A percentile compares a stretch with the other conserved stretches of the same genome.
Evolutionary conservation across 2,888 invertebrate species (phyloP).

Genomic region (Tanypteryx hageni): DNA sequence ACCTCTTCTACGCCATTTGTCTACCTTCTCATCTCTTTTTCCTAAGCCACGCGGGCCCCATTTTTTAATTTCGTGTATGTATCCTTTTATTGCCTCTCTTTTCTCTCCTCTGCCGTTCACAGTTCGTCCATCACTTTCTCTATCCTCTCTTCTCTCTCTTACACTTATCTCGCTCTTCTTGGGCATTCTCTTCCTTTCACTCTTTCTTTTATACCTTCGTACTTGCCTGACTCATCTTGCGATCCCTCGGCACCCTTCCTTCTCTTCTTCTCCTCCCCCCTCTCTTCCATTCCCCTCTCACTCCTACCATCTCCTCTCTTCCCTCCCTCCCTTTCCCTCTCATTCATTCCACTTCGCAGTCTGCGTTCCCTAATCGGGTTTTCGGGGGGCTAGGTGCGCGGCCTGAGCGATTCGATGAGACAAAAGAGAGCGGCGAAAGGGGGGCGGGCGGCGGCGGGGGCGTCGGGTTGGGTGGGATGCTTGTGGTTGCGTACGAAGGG

Average conservation of each 20-base stretch:
- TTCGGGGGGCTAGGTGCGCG: background rate
- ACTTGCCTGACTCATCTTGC: background rate
- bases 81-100: too few species aligned
- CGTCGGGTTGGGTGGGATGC: background rate
- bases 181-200: background rate
- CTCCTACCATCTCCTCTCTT: background rate
- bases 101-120: too few species aligned
- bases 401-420: slow-evolving; percentile 3
- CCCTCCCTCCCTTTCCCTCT: background rate
- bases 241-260: background rate
- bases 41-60: too few species aligned
- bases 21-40: too few species aligned
- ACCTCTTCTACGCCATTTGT: too few species aligned
- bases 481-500: background rate
- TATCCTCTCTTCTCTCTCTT: background rate
- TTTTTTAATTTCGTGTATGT: too few species aligned
- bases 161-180: background rate
- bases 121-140: background rate
- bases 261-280: too few species aligned
- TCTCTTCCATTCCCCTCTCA: background rate
- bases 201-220: background rate
- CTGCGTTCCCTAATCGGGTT: slow-evolving; percentile 9
- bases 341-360: slow-evolving; percentile 3
- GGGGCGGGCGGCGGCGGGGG: background rate
- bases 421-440: background rate